A percentile compares a stretch with the other conserved stretches of the same genome.
Conservation (phyloP, 2,113 vertebrate species). For the Ailurus styani region DNA sequence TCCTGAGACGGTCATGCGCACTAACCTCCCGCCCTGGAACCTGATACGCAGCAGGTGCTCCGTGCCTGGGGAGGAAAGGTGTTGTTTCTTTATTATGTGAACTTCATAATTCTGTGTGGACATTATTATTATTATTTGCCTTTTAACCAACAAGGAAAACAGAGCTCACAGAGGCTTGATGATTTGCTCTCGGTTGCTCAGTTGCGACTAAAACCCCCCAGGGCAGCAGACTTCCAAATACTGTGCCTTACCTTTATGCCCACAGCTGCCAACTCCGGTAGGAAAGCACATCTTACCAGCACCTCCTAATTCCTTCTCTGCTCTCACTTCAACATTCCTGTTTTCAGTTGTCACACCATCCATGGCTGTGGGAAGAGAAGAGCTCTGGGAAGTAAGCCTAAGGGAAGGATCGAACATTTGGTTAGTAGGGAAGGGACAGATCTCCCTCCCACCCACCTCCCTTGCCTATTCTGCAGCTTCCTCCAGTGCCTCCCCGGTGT, state of each 20-base stretch:
- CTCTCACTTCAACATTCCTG: neutral
- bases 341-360: neutral
- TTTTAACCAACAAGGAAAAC: neutral
- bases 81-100: neutral
- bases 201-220: neutral
- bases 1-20: accelerated
- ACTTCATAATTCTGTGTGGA: neutral
- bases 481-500: accelerated
- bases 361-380: neutral
- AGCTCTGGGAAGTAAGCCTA: neutral
- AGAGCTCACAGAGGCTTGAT: neutral
- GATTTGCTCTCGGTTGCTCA: neutral
- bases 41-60: neutral
- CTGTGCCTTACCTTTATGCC: neutral
- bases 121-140: neutral
- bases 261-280: neutral
- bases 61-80: neutral
- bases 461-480: neutral
- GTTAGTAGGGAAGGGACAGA: neutral
- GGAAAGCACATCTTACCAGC: neutral
- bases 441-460: neutral
- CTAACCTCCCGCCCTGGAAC: neutral
- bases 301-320: neutral
- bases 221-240: neutral
- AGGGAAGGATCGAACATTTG: neutral